A percentile compares a stretch with the other conserved stretches of the same genome.
These are phyloP conservation scores for Sebastes hopkinsi DNA, from an alignment of 2,797 vertebrate species.

Conservation along the genomic window DNA sequence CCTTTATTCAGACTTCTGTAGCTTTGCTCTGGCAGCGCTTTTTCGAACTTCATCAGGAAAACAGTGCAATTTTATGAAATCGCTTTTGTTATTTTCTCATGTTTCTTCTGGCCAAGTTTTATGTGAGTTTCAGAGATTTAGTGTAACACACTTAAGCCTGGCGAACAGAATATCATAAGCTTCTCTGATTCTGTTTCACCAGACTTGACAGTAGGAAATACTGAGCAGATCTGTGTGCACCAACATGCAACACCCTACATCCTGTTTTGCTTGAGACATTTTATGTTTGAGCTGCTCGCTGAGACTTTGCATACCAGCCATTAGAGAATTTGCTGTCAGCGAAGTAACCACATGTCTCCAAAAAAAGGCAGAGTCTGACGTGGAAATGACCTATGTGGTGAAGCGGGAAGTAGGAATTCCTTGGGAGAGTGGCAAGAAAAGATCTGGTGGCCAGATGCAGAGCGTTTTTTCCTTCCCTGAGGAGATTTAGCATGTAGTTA, in stretches of 20 bases:
- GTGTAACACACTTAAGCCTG: not conserved
- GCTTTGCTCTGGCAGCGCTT: constrained; percentile 27
- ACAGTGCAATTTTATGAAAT: constrained; percentile 25
- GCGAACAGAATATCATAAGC: constrained; percentile 27
- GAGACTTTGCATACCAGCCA: constrained; percentile 69
- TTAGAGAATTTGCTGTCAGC: constrained; percentile 75
- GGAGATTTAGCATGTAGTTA: constrained; percentile 72
- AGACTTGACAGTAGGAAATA: constrained; percentile 36
- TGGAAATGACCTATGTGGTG: constrained; percentile 67
- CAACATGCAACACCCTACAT: constrained; percentile 48
- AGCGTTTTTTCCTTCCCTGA: constrained; percentile 59
- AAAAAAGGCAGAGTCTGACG: constrained; percentile 56
- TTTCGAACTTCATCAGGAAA: constrained; percentile 43
- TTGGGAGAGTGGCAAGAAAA: constrained; percentile 69
- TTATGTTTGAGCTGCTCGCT: constrained; percentile 51
- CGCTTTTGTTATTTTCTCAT: constrained; percentile 24
- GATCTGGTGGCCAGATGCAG: constrained; percentile 86
- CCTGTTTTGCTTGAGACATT: constrained; percentile 71
- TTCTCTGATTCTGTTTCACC: constrained; percentile 12
- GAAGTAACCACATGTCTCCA: constrained; percentile 62
- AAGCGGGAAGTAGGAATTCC: constrained; percentile 74
- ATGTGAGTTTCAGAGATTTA: not conserved
- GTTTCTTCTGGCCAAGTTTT: constrained; percentile 21
- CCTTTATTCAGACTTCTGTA: constrained; percentile 44
- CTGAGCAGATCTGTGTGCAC: constrained; percentile 11